Evolutionary conservation across 1,140 invertebrate species (phyloP).

Genomic region (Drosophila nebulosa): DNA sequence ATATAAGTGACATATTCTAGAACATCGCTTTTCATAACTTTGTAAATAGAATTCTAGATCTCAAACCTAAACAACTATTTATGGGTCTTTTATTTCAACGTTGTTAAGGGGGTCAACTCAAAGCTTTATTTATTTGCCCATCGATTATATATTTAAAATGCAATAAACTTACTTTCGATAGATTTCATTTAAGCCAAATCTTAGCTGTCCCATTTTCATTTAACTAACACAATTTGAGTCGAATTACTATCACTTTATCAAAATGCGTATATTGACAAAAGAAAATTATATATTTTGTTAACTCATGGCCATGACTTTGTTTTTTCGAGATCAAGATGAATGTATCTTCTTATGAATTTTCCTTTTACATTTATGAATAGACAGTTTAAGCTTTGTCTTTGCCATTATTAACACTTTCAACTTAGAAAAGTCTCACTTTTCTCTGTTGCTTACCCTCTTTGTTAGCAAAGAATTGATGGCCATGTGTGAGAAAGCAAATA

Average conservation of each 20-base stretch:
- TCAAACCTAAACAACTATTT: no score
- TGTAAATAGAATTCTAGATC: no score
- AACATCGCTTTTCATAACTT: no score
- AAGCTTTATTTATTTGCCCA: no score
- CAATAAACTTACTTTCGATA: no score
- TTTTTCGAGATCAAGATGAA: background rate
- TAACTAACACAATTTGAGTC: no score
- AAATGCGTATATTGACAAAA: background rate
- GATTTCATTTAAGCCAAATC: no score
- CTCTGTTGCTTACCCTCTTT: background rate
- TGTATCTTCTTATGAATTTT: background rate
- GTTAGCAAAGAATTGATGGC: conserved; percentile 15
- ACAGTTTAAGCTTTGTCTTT: conserved; percentile 20
- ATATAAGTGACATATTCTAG: no score
- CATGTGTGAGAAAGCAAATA: conserved; percentile 29
- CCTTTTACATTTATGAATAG: background rate
- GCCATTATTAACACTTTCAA: conserved; percentile 28
- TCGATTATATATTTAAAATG: no score
- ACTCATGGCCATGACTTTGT: background rate
- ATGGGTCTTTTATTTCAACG: no score
- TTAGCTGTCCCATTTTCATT: no score
- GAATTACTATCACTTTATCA: background rate
- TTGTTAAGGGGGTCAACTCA: no score
- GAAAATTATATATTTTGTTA: background rate
- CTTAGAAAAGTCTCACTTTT: conserved; percentile 3